These are phyloP conservation scores for Rhinoderma darwinii DNA, from an alignment of 2,113 vertebrate species.

Conservation along the genomic window DNA sequence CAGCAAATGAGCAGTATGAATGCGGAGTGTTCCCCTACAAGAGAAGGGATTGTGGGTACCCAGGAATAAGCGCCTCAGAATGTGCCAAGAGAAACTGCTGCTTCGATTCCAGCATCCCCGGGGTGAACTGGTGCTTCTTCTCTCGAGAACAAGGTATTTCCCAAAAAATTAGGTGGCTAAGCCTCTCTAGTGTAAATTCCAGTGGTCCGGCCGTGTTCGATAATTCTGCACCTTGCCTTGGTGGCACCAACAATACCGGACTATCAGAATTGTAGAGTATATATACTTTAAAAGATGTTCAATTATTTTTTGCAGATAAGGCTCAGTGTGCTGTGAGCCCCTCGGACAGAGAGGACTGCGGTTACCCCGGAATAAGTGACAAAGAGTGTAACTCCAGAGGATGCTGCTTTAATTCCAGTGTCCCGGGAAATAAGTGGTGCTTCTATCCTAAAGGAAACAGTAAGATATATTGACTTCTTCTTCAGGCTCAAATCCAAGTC, in stretches of 20 bases:
- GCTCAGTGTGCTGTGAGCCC: neutral
- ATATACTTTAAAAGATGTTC: too few species aligned
- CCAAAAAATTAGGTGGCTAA: neutral
- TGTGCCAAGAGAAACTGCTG: neutral
- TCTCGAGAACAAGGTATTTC: neutral
- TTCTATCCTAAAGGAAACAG: neutral
- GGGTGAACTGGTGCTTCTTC: neutral
- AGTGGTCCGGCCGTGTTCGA: too few species aligned
- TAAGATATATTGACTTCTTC: too few species aligned
- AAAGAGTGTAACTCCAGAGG: slow-evolving; percentile 10
- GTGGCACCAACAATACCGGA: too few species aligned
- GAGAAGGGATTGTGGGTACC: neutral
- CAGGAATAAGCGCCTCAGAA: neutral
- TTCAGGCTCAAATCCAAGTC: too few species aligned
- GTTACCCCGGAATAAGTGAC: slow-evolving; percentile 1
- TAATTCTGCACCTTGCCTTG: too few species aligned
- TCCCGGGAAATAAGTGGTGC: neutral
- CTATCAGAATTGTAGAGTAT: too few species aligned
- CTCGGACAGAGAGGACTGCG: slow-evolving; percentile 6
- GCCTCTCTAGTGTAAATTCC: too few species aligned
- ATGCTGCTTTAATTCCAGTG: slow-evolving; percentile 4
- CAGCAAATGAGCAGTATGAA: neutral
- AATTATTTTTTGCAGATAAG: neutral
- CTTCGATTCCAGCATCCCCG: neutral
- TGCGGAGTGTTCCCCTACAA: neutral